These are phyloP conservation scores for Carlito syrichta DNA, from an alignment of 2,113 vertebrate species.

Conservation along the genomic window DNA sequence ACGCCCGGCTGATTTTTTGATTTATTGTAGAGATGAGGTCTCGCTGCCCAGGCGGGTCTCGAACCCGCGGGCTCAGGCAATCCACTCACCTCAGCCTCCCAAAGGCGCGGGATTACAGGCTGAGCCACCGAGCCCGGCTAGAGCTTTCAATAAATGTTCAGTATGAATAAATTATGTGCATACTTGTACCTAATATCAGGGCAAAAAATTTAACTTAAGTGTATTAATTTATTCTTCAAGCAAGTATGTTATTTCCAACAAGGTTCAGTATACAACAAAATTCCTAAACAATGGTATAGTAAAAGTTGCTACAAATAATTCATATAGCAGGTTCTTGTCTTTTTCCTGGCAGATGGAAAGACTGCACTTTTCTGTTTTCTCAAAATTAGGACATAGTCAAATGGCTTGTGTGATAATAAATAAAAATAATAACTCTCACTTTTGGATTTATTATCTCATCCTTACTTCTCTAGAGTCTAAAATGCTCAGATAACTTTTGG, in stretches of 20 bases:
- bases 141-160: slow-evolving; percentile 35
- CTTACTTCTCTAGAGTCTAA: neutral
- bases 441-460: neutral
- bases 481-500: neutral
- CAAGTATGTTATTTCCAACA: neutral
- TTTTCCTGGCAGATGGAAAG: neutral
- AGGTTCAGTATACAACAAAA: neutral
- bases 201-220: neutral
- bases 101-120: no score
- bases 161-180: neutral
- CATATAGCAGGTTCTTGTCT: neutral
- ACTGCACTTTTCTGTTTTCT: neutral
- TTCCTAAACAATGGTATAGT: neutral
- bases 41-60: no score
- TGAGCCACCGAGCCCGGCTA: no score
- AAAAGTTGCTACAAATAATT: neutral
- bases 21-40: no score
- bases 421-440: neutral
- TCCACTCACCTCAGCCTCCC: no score
- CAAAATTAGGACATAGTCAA: neutral
- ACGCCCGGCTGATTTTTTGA: no score
- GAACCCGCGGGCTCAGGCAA: no score
- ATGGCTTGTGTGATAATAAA: neutral
- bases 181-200: neutral
- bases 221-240: neutral